These are phyloP conservation scores for Crotalus helleri DNA, from an alignment of 2,113 vertebrate genomes.

Conservation along the genomic window DNA sequence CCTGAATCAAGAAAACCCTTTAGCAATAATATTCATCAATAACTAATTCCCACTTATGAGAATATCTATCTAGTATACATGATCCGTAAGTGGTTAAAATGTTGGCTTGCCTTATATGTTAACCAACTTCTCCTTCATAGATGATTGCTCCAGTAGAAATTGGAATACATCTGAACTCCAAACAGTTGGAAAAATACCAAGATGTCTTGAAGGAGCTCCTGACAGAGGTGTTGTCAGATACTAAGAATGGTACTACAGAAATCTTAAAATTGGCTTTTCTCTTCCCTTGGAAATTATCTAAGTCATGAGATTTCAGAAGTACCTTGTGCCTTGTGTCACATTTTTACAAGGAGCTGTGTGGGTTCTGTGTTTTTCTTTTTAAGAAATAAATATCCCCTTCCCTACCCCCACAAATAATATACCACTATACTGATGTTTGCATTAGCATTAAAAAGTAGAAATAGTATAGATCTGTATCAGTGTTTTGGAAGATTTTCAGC, in stretches of 20 bases:
- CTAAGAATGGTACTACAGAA: slow-evolving; percentile 42
- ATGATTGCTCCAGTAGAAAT: slow-evolving; percentile 59
- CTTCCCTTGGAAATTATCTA: slow-evolving; percentile 12
- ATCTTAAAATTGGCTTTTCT: slow-evolving; percentile 38
- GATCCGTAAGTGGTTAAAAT: background rate
- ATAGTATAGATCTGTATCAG: background rate
- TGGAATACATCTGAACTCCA: slow-evolving; percentile 59
- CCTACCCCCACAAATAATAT: background rate
- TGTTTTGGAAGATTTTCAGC: background rate
- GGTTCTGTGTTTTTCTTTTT: background rate
- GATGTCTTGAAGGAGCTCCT: slow-evolving; percentile 62
- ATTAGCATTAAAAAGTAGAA: background rate
- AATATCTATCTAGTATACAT: background rate
- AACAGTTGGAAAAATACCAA: slow-evolving; percentile 68
- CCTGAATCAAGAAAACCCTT: background rate
- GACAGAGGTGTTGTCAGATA: slow-evolving; percentile 49
- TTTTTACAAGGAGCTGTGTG: background rate
- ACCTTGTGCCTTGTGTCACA: slow-evolving; percentile 29
- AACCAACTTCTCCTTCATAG: slow-evolving; percentile 58
- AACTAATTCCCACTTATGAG: background rate
- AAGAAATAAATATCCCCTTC: background rate
- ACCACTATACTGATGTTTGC: background rate
- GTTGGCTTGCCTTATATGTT: slow-evolving; percentile 30
- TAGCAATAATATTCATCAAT: background rate
- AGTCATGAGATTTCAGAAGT: slow-evolving; percentile 45